Percentiles rank a stretch among this genome's conserved stretches.
phyloP scores from a whole-genome alignment of 2,113 vertebrate species.

The Sylvia atricapilla region DNA sequence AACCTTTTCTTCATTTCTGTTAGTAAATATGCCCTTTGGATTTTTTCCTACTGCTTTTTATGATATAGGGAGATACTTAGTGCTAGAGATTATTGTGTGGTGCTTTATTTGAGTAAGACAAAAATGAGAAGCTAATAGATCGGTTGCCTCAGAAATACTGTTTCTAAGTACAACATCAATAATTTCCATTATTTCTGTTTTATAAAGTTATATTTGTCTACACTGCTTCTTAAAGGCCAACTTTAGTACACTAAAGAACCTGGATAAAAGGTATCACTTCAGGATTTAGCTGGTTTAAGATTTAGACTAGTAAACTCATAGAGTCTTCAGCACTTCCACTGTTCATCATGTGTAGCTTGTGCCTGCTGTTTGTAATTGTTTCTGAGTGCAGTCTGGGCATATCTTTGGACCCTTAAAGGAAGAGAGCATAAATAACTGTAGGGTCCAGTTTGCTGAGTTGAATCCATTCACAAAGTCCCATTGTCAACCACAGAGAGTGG shows the following conservation, averaged over 20 bases:
- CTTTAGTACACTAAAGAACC: not conserved
- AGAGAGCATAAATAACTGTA: not conserved
- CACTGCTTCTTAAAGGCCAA: fast-evolving
- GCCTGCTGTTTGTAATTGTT: not conserved
- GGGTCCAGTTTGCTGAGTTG: not conserved
- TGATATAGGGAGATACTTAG: not conserved
- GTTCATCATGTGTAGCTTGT: not conserved
- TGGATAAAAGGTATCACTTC: not conserved
- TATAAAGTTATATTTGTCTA: not conserved
- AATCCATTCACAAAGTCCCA: not conserved
- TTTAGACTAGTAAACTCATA: not conserved
- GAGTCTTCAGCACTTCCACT: not conserved
- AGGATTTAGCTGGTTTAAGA: not conserved
- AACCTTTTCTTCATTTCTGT: not conserved
- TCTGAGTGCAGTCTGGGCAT: not conserved
- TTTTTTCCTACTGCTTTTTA: not conserved
- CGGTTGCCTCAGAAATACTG: not conserved
- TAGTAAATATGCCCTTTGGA: not conserved
- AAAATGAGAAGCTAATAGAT: not conserved
- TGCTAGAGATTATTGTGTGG: not conserved
- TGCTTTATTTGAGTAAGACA: not conserved
- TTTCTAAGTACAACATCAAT: not conserved
- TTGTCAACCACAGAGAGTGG: not conserved
- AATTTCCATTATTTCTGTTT: not conserved
- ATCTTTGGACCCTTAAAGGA: not conserved